These are phyloP conservation scores for Elaeidobius kamerunicus DNA, from an alignment of 2,888 invertebrate genomes.

Conservation along the genomic window DNA sequence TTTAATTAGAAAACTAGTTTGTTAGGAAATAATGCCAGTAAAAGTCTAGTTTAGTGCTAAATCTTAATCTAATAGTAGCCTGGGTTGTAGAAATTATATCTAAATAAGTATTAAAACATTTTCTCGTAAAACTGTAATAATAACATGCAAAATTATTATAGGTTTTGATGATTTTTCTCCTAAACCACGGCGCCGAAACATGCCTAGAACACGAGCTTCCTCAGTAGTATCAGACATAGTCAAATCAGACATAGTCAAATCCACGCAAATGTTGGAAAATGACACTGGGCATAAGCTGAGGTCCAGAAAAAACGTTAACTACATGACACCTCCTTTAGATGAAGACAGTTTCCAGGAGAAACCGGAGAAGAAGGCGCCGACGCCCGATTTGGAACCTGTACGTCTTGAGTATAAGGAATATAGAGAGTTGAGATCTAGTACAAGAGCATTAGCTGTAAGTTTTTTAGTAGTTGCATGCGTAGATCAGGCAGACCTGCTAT, in stretches of 20 bases:
- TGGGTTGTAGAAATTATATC: no score
- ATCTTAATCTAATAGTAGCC: no score
- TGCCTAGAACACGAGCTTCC: conserved; percentile 32
- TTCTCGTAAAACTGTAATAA: background rate
- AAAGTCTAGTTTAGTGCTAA: no score
- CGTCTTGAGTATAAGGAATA: conserved; percentile 37
- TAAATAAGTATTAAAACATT: background rate
- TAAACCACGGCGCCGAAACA: conserved; percentile 31
- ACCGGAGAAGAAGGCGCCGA: no score
- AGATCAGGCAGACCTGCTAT: background rate
- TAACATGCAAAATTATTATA: conserved; percentile 9
- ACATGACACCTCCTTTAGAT: conserved; percentile 47
- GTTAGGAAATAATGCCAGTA: no score
- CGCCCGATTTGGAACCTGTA: conserved; percentile 35
- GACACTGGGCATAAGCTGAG: conserved; percentile 45
- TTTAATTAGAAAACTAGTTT: no score
- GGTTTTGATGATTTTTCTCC: conserved; percentile 35
- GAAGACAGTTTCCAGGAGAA: conserved; percentile 46
- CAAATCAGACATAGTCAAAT: conserved; percentile 26
- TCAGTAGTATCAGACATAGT: conserved; percentile 31
- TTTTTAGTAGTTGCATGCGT: conserved; percentile 9
- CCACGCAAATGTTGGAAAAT: conserved; percentile 7
- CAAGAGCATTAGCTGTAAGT: conserved; percentile 43
- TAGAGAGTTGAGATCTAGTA: conserved; percentile 44
- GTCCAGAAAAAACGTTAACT: conserved; percentile 47